Base-by-base conservation (phyloP, 1,140 invertebrate species). In the Zaprionus africanus region DNA sequence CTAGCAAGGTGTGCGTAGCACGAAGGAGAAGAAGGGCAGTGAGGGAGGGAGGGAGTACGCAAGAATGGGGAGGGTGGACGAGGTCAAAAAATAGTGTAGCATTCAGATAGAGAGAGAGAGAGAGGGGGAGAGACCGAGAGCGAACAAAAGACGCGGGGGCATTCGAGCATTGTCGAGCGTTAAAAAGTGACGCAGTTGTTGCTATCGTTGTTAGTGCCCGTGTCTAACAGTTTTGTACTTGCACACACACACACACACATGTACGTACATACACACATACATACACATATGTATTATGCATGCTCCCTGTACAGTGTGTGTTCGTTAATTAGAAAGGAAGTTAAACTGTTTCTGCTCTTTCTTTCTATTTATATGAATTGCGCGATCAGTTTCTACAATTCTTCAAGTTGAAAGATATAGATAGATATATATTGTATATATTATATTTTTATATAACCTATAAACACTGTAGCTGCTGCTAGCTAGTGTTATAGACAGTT, bases 171-270 rank as follows among this genome's bases (percentile, higher is more conserved):
- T 59, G 34, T 59, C 57, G 57, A 46, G 64, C 54, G 64, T 46
- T 58, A 58, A 67, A 58, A 67, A 58, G 38, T 67, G 65, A 67
- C 65, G 65, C 56, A 59, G 41, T 67, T 60, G 28, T 61, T 58
- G 63, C 62, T 65, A 56, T 65, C 51, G 31, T 31, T 64, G 17
- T 34, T 34, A 34, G 38, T 6, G 22, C n/a, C 34, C 53, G 43
- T 28, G 26, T 62, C 38, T 19, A 59, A 46, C 38, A 61, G 38
- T 17, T 46, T 24, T 13, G 28, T 51, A 51, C 46, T 22, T 53
- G 22, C 12, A 31, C 26, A 59, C 36, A 15, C 34, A 22, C 19
- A 34, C 26, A 36, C 41, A n/a, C 26, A 24, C 13, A 31, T 31
- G 28, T 2, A 9, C 4, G 6, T 5, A 36, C 15, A 49, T 19